Conservation (phyloP, 53 echinoderm and acorn worm species). For the Stichopus horrens region DNA sequence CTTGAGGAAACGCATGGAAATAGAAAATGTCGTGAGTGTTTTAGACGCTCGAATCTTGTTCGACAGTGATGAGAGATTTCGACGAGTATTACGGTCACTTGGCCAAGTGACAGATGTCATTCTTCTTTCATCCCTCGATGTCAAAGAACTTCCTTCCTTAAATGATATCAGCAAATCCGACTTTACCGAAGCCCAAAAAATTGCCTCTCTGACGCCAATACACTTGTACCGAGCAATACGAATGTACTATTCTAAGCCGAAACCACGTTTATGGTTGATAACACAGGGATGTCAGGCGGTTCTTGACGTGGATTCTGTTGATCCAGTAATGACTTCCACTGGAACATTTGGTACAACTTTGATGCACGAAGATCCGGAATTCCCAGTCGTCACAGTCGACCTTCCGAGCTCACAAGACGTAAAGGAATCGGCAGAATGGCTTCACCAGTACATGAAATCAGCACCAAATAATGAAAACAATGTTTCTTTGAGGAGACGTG, state of each 20-base stretch:
- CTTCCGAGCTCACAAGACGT: conserved; percentile 73
- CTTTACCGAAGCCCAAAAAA: conserved; percentile 80
- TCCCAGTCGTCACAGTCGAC: conserved; percentile 82
- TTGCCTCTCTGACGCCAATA: conserved; percentile 80
- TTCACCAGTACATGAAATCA: conserved; percentile 93
- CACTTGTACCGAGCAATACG: conserved; percentile 81
- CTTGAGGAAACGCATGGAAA: conserved; percentile 83
- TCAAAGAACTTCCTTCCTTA: conserved; percentile 67
- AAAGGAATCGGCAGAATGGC: conserved; percentile 92
- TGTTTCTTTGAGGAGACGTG: conserved; percentile 79
- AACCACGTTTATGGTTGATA: conserved; percentile 83
- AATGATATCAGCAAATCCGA: conserved; percentile 74
- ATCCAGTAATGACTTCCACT: conserved; percentile 90
- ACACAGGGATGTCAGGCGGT: conserved; percentile 88
- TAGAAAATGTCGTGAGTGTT: conserved; percentile 95
- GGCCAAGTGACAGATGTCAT: conserved; percentile 91
- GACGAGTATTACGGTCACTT: conserved; percentile 83
- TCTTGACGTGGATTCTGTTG: conserved; percentile 82
- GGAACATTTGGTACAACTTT: conserved; percentile 82
- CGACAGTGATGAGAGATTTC: conserved; percentile 84
- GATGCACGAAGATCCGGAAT: conserved; percentile 97
- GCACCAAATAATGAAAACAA: conserved; percentile 90
- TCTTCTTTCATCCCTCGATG: conserved; percentile 83
- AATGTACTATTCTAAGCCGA: conserved; percentile 77
- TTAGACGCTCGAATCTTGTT: conserved; percentile 86